Evolutionary conservation across 2,113 vertebrate species (phyloP), one percentile per base, ranked within the genome.

Genomic region (Cercocebus atys): DNA sequence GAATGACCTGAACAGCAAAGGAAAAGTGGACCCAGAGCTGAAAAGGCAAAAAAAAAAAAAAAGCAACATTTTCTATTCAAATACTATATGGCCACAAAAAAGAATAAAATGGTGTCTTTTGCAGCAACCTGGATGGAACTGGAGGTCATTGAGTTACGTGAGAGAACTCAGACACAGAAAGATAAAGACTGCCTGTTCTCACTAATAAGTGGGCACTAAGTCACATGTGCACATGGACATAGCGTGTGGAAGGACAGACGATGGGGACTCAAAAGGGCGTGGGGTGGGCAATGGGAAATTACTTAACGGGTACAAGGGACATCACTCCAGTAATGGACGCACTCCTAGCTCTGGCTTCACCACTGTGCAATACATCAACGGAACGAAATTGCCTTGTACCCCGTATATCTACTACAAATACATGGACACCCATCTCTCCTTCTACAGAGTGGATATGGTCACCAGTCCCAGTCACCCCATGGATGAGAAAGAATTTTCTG

Each of bases 1-100:
- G 23, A 94, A 97, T 97, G 97, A 97, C 93, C 93, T 86, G 81
- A 97, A 88, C 95, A 87, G 96, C 94, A 89, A 96, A 93, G 96
- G 97, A 97, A 97, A 94, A 97, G 97, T 95, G 95, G 96, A 96
- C 95, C 80, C 92, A 96, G 97, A 98, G 94, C 97, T 47, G 79
- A 94, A 97, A 55, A 45, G 18, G 23, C 9, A 57, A 90, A 90
- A 94, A 55, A 78, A 57, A 76, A 47, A 94, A 73, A 79, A 59
- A 8, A 57, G 94, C 96, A 97, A 97, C 25, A 81, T 93, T 96
- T 98, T 92, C 97, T 97, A 81, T 96, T 98, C 95, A 97, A 98
- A 97, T n/a, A 68, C 32, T 8, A 68, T 68, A 35, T 0, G 3
- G 32, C 32, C 66, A 68, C 16, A 68, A 68, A 68, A 16, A n/a